A percentile compares a stretch with the other conserved stretches of the same genome.
Conservation (phyloP, 2,888 invertebrate genomes). For the Zaprionus lineosus region DNA sequence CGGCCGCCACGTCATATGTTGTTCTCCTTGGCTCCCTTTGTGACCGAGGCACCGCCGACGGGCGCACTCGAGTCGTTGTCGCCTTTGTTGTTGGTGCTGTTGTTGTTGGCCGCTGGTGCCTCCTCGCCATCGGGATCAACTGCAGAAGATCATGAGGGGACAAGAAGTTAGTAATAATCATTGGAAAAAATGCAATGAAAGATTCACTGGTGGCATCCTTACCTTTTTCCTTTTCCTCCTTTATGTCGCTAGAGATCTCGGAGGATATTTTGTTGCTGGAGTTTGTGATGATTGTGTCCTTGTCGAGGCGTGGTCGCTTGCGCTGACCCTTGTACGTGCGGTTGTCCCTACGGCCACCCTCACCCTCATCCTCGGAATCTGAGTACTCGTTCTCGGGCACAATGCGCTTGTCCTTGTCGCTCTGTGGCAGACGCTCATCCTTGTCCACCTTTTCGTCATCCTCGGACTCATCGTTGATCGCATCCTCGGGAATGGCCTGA, state of each 20-base stretch:
- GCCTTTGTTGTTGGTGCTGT: constrained; percentile 48
- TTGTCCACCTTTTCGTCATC: constrained; percentile 96
- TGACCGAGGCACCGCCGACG: constrained; percentile 42
- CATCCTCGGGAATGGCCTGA: constrained; percentile 83
- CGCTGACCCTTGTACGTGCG: constrained; percentile 86
- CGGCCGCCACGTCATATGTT: constrained; percentile 82
- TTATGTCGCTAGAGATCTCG: constrained; percentile 79
- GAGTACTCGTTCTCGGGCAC: constrained; percentile 97
- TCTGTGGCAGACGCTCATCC: constrained; percentile 93
- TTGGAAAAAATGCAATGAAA: neutral
- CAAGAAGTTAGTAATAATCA: neutral
- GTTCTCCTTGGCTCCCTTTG: constrained; percentile 80
- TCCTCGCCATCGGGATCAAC: constrained; percentile 62
- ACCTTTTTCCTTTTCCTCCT: constrained; percentile 88
- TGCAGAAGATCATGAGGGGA: neutral
- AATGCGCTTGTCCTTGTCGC: constrained; percentile 94
- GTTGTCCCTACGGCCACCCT: constrained; percentile 86
- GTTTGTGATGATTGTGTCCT: constrained; percentile 81
- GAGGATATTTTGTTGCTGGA: constrained; percentile 64
- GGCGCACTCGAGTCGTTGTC: constrained; percentile 53
- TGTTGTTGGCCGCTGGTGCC: constrained; percentile 55
- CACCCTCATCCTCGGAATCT: constrained; percentile 95
- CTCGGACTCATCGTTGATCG: constrained; percentile 83
- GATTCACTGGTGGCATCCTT: constrained; percentile 45
- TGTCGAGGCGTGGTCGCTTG: constrained; percentile 90